These are phyloP conservation scores for Patella caerulea DNA, from an alignment of 2,888 invertebrate genomes.

Conservation along the genomic window DNA sequence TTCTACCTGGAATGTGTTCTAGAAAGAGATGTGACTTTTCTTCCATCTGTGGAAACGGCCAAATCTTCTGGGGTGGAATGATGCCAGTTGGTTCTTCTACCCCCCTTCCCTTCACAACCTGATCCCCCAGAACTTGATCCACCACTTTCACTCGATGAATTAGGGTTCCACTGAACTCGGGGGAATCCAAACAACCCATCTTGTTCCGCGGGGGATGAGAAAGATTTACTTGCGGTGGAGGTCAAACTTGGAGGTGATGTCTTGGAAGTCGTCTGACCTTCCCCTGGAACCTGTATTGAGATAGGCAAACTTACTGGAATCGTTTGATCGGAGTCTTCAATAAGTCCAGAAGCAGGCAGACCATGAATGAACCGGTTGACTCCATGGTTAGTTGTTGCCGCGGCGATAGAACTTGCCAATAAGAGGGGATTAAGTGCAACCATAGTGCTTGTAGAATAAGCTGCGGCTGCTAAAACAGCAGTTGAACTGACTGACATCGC, in stretches of 20 bases:
- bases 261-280: constrained; percentile 13
- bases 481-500: constrained; percentile 43
- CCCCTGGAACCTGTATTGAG: constrained; percentile 25
- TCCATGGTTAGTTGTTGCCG: constrained; percentile 9
- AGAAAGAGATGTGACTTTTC: constrained; percentile 65
- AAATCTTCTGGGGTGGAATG: constrained; percentile 19
- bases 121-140: background rate
- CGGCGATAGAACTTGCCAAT: constrained; percentile 23
- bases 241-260: background rate
- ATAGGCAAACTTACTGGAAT: constrained; percentile 23
- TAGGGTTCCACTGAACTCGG: constrained; percentile 52
- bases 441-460: constrained; percentile 26
- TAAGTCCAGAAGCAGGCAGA: constrained; percentile 18
- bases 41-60: constrained; percentile 51
- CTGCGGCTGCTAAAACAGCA: constrained; percentile 42
- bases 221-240: constrained; percentile 6
- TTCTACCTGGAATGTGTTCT: constrained; percentile 68
- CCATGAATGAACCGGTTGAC: constrained; percentile 4
- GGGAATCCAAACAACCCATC: constrained; percentile 56
- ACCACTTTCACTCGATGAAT: background rate
- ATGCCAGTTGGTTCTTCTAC: constrained; percentile 27
- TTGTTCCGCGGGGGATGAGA: constrained; percentile 29
- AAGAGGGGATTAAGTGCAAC: constrained; percentile 38
- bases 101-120: background rate
- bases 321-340: background rate